Evolutionary conservation across 2,888 invertebrate genomes (phyloP).

Genomic region (Eledone cirrhosa): DNA sequence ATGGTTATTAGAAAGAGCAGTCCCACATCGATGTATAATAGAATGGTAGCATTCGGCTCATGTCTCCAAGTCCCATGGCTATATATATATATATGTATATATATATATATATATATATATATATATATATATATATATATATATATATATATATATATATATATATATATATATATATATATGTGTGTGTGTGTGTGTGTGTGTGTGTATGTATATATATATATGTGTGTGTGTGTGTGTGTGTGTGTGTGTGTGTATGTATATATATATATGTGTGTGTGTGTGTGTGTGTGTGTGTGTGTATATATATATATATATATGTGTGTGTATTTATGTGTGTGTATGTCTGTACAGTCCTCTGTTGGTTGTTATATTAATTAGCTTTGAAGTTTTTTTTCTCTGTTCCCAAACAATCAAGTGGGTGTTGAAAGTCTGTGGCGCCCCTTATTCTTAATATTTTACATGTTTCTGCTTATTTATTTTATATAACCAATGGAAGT

Average conservation of each 20-base stretch:
- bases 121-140: not conserved
- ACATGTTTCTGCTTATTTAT: no score
- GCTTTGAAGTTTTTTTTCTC: no score
- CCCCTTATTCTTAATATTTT: no score
- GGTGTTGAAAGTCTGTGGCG: no score
- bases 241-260: not conserved
- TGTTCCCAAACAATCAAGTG: no score
- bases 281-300: not conserved
- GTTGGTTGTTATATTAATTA: no score
- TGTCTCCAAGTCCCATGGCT: no score
- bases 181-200: not conserved
- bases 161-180: slow-evolving; percentile 5
- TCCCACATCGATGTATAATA: no score
- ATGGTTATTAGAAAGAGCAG: no score
- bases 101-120: not conserved
- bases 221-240: not conserved
- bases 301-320: not conserved
- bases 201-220: not conserved
- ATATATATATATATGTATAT: slow-evolving; percentile 9
- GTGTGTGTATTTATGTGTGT: not conserved
- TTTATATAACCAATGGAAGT: no score
- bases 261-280: not conserved
- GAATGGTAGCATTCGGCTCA: no score
- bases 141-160: not conserved
- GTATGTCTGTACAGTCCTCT: not conserved